phyloP scores from a whole-genome alignment of 2,113 vertebrate genomes.

The Gambusia affinis region DNA sequence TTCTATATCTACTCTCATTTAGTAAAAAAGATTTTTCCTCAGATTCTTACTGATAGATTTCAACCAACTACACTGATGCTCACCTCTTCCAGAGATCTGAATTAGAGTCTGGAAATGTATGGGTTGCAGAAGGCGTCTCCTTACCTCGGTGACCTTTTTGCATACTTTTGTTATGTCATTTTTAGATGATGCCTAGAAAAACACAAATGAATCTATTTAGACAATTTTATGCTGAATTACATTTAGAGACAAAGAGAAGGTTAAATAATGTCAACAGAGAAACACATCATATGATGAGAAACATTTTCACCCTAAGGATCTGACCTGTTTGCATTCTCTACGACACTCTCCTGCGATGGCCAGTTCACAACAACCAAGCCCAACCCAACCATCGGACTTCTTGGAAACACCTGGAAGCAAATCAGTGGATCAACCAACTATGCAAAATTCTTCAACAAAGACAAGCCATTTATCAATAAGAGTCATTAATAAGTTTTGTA shows the following conservation, averaged over 20 bases:
- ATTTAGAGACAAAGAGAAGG: neutral
- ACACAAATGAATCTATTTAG: neutral
- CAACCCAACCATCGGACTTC: slow-evolving; percentile 97
- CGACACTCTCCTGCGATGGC: slow-evolving; percentile 94
- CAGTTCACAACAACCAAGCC: slow-evolving; percentile 96
- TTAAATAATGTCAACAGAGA: neutral
- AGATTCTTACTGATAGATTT: no score
- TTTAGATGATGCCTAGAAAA: slow-evolving; percentile 90
- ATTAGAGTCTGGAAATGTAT: neutral
- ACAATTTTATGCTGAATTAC: neutral
- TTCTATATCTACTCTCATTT: no score
- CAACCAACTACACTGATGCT: no score
- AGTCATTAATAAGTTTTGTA: neutral
- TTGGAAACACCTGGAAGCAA: slow-evolving; percentile 85
- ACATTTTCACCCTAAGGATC: neutral
- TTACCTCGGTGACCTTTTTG: slow-evolving; percentile 96
- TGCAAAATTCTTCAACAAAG: neutral
- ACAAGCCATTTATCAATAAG: neutral
- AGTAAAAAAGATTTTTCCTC: no score
- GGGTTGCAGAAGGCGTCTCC: slow-evolving; percentile 11
- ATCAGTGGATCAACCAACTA: neutral
- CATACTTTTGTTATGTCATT: slow-evolving; percentile 93
- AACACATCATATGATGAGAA: neutral
- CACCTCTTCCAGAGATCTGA: no score
- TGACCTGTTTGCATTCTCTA: slow-evolving; percentile 93